These are phyloP conservation scores for Pandemis heparana DNA, from an alignment of 2,888 invertebrate species.

Conservation along the genomic window DNA sequence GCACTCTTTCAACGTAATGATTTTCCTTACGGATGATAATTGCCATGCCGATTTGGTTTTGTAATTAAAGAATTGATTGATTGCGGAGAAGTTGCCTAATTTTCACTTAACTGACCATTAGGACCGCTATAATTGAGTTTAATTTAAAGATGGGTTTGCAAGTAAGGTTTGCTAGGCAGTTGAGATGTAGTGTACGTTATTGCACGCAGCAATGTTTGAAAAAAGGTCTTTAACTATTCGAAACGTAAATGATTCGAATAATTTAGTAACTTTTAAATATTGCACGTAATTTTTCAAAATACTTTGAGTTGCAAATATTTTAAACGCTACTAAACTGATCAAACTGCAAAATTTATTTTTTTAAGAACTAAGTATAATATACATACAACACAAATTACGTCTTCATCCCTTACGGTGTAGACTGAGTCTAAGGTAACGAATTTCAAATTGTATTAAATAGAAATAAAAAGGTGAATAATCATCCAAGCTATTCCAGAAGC, in stretches of 20 bases:
- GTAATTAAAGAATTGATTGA: conserved; percentile 39
- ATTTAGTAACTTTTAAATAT: neutral
- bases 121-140: conserved; percentile 18
- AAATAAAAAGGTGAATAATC: no score
- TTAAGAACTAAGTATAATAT: no score
- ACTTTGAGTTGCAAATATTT: neutral
- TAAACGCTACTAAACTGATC: neutral
- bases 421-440: no score
- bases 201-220: neutral
- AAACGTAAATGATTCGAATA: neutral
- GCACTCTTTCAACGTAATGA: conserved; percentile 35
- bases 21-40: conserved; percentile 41
- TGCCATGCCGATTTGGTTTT: conserved; percentile 31
- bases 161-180: neutral
- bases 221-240: neutral
- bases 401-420: no score
- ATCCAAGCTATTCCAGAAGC: neutral
- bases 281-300: neutral
- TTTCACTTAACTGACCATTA: conserved; percentile 16
- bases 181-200: neutral
- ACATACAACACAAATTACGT: no score
- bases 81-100: conserved; percentile 29
- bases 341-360: no score
- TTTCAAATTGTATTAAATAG: no score
- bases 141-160: conserved; percentile 10